phyloP scores from a whole-genome alignment of 30 jellyfish, hydroid and myxozoan species.

The Aurelia sp. region DNA sequence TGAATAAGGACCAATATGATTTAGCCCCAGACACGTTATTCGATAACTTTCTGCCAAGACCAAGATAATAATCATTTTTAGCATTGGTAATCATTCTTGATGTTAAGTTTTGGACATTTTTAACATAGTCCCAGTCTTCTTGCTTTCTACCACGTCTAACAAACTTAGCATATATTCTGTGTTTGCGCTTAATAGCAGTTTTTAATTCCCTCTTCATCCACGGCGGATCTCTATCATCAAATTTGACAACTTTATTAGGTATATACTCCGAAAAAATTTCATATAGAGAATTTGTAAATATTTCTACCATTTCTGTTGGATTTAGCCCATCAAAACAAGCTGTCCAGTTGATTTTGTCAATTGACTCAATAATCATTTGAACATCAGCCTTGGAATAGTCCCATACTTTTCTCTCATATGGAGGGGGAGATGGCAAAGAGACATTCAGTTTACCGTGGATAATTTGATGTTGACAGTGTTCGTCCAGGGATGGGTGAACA shows the following conservation, averaged over 20 bases:
- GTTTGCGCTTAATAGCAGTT: conserved; percentile 57
- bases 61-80: background rate
- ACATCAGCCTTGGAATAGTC: conserved; percentile 52
- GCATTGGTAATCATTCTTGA: conserved; percentile 22
- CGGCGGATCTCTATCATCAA: conserved; percentile 61
- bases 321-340: conserved; percentile 39
- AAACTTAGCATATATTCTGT: no score
- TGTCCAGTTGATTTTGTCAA: conserved; percentile 13
- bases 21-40: conserved; percentile 47
- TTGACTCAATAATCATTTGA: conserved; percentile 24
- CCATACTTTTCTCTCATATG: conserved; percentile 35
- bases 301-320: conserved; percentile 51
- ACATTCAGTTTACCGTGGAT: conserved; percentile 21
- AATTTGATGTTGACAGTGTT: no score
- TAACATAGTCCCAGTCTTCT: conserved; percentile 39
- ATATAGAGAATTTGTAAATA: conserved; percentile 31
- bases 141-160: no score
- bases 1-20: conserved; percentile 60
- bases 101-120: background rate
- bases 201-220: conserved; percentile 64
- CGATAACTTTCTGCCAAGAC: conserved; percentile 57
- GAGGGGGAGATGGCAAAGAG: conserved; percentile 54
- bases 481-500: no score
- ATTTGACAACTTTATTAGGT: conserved; percentile 52
- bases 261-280: conserved; percentile 30